Conservation (phyloP, 1,140 invertebrate species). For the Galleria mellonella region DNA sequence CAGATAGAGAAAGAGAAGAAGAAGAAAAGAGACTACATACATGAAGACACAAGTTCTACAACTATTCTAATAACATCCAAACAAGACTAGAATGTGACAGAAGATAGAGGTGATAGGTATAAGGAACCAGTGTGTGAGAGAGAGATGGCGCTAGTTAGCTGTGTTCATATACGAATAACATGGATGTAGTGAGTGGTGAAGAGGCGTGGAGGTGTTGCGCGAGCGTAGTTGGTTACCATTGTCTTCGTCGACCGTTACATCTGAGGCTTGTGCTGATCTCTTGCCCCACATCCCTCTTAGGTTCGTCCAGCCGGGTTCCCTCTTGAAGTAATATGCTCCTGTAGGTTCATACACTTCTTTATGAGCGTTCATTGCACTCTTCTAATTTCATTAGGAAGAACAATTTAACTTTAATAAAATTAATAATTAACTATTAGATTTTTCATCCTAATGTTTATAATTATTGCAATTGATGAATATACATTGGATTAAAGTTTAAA, state of each 20-base stretch:
- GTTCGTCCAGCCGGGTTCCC: conserved; percentile 83
- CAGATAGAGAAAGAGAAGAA: too few species aligned
- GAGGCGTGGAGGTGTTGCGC: not conserved
- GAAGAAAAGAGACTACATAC: too few species aligned
- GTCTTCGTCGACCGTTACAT: conserved; percentile 15
- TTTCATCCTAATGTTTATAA: too few species aligned
- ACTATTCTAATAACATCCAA: too few species aligned
- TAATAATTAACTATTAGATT: too few species aligned
- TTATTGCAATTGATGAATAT: too few species aligned
- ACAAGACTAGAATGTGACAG: too few species aligned
- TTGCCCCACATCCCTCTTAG: conserved; percentile 84
- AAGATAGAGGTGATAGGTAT: not conserved
- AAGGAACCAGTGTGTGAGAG: conserved; percentile 5
- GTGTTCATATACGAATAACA: not conserved
- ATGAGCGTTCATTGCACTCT: too few species aligned
- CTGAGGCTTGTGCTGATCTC: conserved; percentile 23
- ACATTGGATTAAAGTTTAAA: too few species aligned
- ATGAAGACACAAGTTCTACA: too few species aligned
- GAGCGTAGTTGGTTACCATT: conserved; percentile 37
- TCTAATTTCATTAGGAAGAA: too few species aligned
- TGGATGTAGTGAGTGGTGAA: not conserved
- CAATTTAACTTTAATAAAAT: too few species aligned
- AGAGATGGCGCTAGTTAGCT: conserved; percentile 1
- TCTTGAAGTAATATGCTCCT: conserved; percentile 78
- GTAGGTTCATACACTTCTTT: conserved; percentile 12